Evolutionary conservation across 2,888 invertebrate genomes (phyloP), one percentile per base, ranked within the genome.

Genomic region (Embidobia sp.): DNA sequence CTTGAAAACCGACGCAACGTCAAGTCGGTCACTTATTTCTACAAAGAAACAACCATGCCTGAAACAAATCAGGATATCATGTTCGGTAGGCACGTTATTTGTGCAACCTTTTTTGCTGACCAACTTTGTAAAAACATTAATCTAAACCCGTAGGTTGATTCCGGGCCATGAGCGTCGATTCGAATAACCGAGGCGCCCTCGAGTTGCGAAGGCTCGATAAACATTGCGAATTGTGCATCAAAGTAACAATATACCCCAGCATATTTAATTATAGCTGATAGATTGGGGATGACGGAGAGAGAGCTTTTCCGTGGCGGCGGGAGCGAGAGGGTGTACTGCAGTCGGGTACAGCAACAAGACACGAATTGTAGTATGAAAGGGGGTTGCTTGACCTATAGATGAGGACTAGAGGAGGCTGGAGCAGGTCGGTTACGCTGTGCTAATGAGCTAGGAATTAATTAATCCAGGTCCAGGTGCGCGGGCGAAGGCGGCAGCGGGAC

Each of bases 391-490:
- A 79, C 72, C 76, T 64, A 40, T 53, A 48, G 64, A 69, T 40
- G 61, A 76, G 66, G 48, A 57, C 59, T 8, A 55, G 40, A 29
- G 53, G 70, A 55, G 64, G 29, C 48, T 55, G 57, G 37, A 57
- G 72, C 64, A 64, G 78, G 55, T 51, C 67, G 75, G 75, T 66
- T 79, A 72, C 59, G 76, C 64, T 29, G 80, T 76, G 86, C 87
- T 87, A 88, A 87, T 86, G 87, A 87, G 87, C 82, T 86, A 84
- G 87, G 84, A 87, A 87, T 87, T 88, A 87, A 88, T 88, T 87
- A 87, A 87, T 85, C 84, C 81, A 81, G 80, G 81, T 75, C 78
- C 81, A 80, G 81, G 61, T 55, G 55, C 27, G 55, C 13, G 55
- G 53, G 5, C 4, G 33, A 40, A 7, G 31, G 59, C n/a, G 46